phyloP scores from a whole-genome alignment of 1,140 invertebrate species.

The Pogonognathellus flavescens region DNA sequence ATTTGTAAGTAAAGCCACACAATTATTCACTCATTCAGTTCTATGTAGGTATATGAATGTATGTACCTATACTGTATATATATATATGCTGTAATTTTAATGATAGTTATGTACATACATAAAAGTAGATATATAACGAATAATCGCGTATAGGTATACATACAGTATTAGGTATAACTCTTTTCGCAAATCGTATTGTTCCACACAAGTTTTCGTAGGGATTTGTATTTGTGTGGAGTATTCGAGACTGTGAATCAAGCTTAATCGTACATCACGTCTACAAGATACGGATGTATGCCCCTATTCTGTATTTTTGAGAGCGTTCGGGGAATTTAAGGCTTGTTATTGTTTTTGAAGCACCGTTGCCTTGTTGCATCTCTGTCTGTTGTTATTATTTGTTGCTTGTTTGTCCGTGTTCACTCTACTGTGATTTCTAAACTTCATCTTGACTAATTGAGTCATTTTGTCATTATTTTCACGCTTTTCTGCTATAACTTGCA shows the following conservation, averaged over 20 bases:
- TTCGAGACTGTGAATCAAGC: conserved; percentile 22
- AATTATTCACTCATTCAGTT: too few species aligned
- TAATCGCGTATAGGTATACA: too few species aligned
- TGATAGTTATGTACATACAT: too few species aligned
- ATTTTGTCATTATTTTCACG: conserved; percentile 36
- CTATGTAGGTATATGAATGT: too few species aligned
- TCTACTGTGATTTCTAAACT: conserved; percentile 37
- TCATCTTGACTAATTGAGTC: conserved; percentile 42
- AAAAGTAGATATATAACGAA: too few species aligned
- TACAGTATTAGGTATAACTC: too few species aligned
- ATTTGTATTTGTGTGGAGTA: not conserved
- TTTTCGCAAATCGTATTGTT: not conserved
- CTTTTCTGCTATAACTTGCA: not conserved
- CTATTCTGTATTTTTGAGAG: not conserved
- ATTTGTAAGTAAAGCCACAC: too few species aligned
- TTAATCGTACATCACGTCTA: conserved; percentile 40
- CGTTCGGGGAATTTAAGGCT: conserved; percentile 32
- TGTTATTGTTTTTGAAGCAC: conserved; percentile 44
- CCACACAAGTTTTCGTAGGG: not conserved
- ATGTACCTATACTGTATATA: too few species aligned
- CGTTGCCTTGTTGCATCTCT: conserved; percentile 41
- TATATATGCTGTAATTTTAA: too few species aligned
- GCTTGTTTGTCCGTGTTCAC: conserved; percentile 45
- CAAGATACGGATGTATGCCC: conserved; percentile 12
- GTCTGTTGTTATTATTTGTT: conserved; percentile 17